Evolutionary conservation across 2,113 vertebrate genomes (phyloP).

Genomic region (Thamnophis sirtalis): DNA sequence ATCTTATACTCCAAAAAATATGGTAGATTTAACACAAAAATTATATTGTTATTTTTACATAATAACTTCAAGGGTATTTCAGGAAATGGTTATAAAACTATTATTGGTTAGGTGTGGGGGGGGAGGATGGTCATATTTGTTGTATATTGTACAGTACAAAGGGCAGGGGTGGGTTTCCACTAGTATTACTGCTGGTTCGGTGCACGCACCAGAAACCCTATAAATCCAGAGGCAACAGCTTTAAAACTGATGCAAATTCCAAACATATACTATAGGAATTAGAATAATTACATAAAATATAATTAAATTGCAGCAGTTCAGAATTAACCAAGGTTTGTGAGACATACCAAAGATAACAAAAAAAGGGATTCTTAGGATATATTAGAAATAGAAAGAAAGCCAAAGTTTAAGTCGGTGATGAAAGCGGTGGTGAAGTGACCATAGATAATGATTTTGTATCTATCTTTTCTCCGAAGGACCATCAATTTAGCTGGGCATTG

Average conservation of each 20-base stretch:
- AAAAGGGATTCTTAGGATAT: background rate
- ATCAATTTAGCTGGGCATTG: background rate
- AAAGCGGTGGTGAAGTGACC: background rate
- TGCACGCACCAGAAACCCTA: too few species aligned
- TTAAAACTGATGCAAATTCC: background rate
- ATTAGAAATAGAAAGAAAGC: background rate
- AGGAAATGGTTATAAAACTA: background rate
- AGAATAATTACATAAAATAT: background rate
- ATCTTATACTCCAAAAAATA: too few species aligned
- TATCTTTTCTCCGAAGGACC: background rate
- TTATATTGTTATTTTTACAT: background rate
- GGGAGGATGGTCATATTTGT: background rate
- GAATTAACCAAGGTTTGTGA: background rate
- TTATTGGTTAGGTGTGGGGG: background rate
- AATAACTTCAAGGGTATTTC: background rate
- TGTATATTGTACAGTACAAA: background rate
- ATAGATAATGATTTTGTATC: background rate
- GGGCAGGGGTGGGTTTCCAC: too few species aligned
- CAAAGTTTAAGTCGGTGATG: background rate
- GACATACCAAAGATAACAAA: background rate
- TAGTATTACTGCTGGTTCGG: too few species aligned
- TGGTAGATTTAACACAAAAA: background rate
- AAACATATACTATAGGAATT: background rate
- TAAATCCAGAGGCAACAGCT: too few species aligned
- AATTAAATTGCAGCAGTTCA: background rate